phyloP scores from a whole-genome alignment of 2,113 vertebrate species.

The Pipa parva region DNA sequence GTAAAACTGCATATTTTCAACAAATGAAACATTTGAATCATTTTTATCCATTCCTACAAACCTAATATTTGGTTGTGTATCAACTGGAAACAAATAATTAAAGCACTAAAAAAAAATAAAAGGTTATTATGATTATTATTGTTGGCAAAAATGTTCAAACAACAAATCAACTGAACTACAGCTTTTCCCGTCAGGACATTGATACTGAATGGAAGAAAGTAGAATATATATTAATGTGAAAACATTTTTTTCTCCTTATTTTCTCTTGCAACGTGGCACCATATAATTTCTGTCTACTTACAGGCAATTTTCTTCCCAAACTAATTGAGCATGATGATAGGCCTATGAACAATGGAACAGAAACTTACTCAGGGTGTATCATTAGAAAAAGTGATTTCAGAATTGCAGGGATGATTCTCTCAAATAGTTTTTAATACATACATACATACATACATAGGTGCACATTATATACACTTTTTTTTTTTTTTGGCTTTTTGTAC shows the following conservation, averaged over 20 bases:
- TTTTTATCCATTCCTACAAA: too few relatives aligned
- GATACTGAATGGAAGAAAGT: slow-evolving; percentile 18
- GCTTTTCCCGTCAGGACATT: background rate
- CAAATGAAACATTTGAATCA: too few relatives aligned
- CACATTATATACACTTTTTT: slow-evolving; percentile 38
- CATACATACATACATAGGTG: slow-evolving; percentile 27
- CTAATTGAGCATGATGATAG: slow-evolving; percentile 41
- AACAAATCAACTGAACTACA: background rate
- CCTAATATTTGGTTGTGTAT: too few relatives aligned
- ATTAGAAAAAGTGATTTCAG: slow-evolving; percentile 38
- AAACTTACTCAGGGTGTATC: slow-evolving; percentile 27
- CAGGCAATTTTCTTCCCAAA: slow-evolving; percentile 38
- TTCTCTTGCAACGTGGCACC: slow-evolving; percentile 12
- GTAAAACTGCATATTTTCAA: too few relatives aligned
- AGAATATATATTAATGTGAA: slow-evolving; percentile 30
- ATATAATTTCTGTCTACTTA: slow-evolving; percentile 40
- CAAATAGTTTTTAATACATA: slow-evolving; percentile 33
- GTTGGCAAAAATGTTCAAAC: background rate
- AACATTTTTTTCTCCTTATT: slow-evolving; percentile 11
- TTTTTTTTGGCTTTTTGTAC: slow-evolving; percentile 13
- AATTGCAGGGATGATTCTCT: slow-evolving; percentile 37
- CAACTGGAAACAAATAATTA: too few relatives aligned
- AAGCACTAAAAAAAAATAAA: too few relatives aligned
- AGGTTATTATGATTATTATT: too few relatives aligned
- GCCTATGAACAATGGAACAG: slow-evolving; percentile 27